These are phyloP conservation scores for Monochamus alternatus DNA, from an alignment of 2,888 invertebrate species.

Conservation along the genomic window DNA sequence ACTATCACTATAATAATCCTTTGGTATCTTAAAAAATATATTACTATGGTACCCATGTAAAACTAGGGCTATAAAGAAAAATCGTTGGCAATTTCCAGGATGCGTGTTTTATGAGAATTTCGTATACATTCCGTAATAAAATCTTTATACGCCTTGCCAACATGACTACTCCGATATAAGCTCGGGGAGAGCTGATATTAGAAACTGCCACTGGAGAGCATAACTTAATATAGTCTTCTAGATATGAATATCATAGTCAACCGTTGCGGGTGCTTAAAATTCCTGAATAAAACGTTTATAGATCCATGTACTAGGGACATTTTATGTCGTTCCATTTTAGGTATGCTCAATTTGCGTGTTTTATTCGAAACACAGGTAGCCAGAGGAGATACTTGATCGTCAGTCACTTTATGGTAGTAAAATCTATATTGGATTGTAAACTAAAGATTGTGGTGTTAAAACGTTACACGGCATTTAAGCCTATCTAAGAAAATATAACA, in stretches of 20 bases:
- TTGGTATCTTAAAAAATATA: too few relatives aligned
- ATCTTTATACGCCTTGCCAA: constrained; percentile 21
- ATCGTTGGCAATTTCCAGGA: constrained; percentile 17
- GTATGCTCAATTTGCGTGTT: neutral
- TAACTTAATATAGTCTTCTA: constrained; percentile 50
- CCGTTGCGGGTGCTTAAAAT: constrained; percentile 5
- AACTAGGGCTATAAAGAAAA: constrained; percentile 12
- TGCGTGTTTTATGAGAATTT: constrained; percentile 17
- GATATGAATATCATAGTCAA: constrained; percentile 38
- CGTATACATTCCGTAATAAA: constrained; percentile 30
- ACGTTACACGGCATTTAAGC: too few relatives aligned
- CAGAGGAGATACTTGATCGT: neutral
- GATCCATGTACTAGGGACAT: constrained; percentile 14
- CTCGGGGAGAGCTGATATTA: constrained; percentile 38
- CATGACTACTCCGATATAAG: constrained; percentile 7
- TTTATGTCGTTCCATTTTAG: constrained; percentile 11
- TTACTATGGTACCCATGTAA: too few relatives aligned
- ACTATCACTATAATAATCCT: too few relatives aligned
- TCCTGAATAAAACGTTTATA: constrained; percentile 7
- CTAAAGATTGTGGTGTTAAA: too few relatives aligned
- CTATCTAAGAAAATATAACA: too few relatives aligned
- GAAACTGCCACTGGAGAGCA: constrained; percentile 44
- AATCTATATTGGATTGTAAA: neutral
- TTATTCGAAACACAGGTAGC: neutral
- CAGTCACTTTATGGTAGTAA: neutral